Conservation (phyloP, 2,888 invertebrate genomes). For the Pasiphila rectangulata region DNA sequence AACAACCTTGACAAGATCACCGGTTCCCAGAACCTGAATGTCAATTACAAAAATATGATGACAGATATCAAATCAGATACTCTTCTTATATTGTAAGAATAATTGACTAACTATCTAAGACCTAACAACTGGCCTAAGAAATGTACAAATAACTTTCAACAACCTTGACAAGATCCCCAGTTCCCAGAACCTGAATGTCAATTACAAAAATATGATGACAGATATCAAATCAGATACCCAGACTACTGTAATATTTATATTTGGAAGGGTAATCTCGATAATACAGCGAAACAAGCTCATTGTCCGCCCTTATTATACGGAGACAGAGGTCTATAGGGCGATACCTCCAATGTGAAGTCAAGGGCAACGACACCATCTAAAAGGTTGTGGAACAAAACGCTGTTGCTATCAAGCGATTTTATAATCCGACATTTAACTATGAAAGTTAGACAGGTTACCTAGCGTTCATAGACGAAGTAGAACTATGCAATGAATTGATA, state of each 20-base stretch:
- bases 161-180: background rate
- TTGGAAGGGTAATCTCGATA: slow-evolving; percentile 22
- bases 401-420: no score
- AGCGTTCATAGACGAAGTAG: no score
- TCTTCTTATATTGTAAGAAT: no score
- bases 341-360: slow-evolving; percentile 24
- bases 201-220: background rate
- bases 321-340: slow-evolving; percentile 28
- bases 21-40: background rate
- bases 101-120: no score
- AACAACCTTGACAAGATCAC: background rate
- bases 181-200: background rate
- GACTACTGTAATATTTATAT: slow-evolving; percentile 12
- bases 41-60: background rate
- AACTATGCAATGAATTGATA: no score
- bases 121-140: no score
- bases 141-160: background rate
- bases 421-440: no score
- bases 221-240: slow-evolving; percentile 7
- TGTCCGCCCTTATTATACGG: slow-evolving; percentile 32
- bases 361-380: slow-evolving; percentile 20
- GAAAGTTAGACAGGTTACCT: no score
- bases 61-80: slow-evolving; percentile 9
- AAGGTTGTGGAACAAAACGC: background rate
- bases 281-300: slow-evolving; percentile 25